phyloP scores from a whole-genome alignment of 1,140 invertebrate genomes.

The Aphidius ervi region DNA sequence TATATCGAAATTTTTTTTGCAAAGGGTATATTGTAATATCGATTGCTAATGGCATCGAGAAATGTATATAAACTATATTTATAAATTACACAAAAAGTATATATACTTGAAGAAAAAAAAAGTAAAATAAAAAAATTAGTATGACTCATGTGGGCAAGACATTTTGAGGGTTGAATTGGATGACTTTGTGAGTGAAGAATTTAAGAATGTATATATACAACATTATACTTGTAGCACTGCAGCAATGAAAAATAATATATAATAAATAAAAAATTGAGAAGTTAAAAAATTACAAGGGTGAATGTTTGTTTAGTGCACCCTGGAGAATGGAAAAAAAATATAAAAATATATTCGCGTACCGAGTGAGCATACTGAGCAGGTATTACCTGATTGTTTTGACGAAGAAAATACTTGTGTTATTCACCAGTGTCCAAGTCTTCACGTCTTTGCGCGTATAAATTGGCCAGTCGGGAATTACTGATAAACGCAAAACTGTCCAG shows the following conservation, averaged over 20 bases:
- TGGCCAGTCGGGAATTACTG: constrained; percentile 34
- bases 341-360: constrained; percentile 22
- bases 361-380: constrained; percentile 49
- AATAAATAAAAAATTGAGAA: constrained; percentile 5
- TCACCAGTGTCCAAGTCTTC: constrained; percentile 12
- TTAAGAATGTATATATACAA: constrained; percentile 1
- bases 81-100: constrained; percentile 34
- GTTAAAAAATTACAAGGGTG: background rate
- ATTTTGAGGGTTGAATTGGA: background rate
- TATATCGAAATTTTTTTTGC: constrained; percentile 22
- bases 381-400: constrained; percentile 51
- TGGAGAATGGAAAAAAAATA: constrained; percentile 29
- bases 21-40: constrained; percentile 33
- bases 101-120: constrained; percentile 28
- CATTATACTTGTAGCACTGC: too few relatives aligned
- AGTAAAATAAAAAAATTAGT: constrained; percentile 5
- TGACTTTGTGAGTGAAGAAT: constrained; percentile 9
- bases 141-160: too few relatives aligned
- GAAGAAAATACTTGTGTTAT: constrained; percentile 10
- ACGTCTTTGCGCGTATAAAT: constrained; percentile 30
- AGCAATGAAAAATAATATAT: background rate
- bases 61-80: constrained; percentile 41
- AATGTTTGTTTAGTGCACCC: constrained; percentile 39
- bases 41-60: constrained; percentile 43
- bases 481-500: constrained; percentile 30